Evolutionary conservation across 2,797 vertebrate genomes (phyloP).

Genomic region (Danio albolineatus): DNA sequence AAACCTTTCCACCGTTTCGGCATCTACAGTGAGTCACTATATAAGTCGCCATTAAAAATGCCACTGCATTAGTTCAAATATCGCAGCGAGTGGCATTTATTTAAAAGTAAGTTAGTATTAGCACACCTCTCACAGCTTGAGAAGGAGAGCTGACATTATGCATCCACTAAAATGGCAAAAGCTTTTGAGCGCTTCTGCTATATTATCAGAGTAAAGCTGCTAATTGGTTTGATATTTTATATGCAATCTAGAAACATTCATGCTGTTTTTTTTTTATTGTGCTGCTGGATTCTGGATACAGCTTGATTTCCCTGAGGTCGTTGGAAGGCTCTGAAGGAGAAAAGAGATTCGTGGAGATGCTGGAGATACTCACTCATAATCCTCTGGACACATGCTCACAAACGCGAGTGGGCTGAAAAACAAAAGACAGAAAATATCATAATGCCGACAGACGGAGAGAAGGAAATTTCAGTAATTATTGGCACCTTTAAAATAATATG

Average conservation of each 20-base stretch:
- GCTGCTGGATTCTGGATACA: neutral
- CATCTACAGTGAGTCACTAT: neutral
- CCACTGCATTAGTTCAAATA: neutral
- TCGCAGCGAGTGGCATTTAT: neutral
- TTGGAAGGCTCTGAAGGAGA: neutral
- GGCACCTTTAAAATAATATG: too few species aligned
- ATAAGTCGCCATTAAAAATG: neutral
- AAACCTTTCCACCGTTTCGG: neutral
- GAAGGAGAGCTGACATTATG: neutral
- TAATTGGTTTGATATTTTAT: neutral
- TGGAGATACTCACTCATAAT: constrained; percentile 84
- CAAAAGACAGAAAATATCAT: constrained; percentile 65
- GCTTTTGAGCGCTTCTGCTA: neutral
- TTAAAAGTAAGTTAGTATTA: neutral
- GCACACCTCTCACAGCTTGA: neutral
- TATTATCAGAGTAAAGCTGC: neutral
- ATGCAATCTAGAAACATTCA: neutral
- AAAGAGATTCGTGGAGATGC: neutral
- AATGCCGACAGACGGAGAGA: too few species aligned
- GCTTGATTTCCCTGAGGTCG: neutral
- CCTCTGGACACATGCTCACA: constrained; percentile 87
- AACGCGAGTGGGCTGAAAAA: constrained; percentile 83
- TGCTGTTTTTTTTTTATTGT: neutral
- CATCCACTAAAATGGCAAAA: neutral
- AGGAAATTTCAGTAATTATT: too few species aligned